Evolutionary conservation across 2,797 vertebrate species (phyloP).

Genomic region (Tragelaphus oryx): DNA sequence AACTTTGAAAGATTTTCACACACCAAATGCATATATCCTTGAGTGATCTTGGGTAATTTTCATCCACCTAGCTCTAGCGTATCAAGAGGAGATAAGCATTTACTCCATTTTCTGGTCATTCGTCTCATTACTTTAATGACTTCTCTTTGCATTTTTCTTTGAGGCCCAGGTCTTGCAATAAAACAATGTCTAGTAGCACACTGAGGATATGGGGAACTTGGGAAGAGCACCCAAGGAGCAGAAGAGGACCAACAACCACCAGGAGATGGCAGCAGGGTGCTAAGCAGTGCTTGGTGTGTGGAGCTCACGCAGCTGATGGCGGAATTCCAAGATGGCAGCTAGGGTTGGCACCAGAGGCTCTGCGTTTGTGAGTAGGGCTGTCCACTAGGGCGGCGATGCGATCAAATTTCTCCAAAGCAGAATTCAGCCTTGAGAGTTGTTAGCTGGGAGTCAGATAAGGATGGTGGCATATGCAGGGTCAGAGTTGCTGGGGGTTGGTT

Average conservation of each 20-base stretch:
- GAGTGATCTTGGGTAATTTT: background rate
- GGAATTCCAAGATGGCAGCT: background rate
- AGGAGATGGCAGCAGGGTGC: background rate
- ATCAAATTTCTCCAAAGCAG: background rate
- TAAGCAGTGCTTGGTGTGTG: background rate
- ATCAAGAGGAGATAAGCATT: background rate
- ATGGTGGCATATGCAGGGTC: background rate
- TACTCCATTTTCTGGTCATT: background rate
- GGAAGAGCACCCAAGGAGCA: background rate
- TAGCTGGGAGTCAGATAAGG: background rate
- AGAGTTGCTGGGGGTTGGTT: background rate
- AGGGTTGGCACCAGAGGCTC: background rate
- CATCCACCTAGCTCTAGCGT: background rate
- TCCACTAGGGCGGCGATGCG: background rate
- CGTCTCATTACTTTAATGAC: background rate
- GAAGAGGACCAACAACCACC: background rate
- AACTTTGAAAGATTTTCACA: background rate
- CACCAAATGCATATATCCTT: too few species aligned
- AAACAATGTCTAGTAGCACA: background rate
- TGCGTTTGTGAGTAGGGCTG: background rate
- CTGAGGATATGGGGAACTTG: background rate
- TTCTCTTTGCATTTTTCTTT: background rate
- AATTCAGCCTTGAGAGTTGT: background rate
- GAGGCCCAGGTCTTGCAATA: background rate
- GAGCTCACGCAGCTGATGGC: fast-evolving